Base-by-base conservation (phyloP, 2,797 vertebrate genomes). In the Graptemys geographica region DNA sequence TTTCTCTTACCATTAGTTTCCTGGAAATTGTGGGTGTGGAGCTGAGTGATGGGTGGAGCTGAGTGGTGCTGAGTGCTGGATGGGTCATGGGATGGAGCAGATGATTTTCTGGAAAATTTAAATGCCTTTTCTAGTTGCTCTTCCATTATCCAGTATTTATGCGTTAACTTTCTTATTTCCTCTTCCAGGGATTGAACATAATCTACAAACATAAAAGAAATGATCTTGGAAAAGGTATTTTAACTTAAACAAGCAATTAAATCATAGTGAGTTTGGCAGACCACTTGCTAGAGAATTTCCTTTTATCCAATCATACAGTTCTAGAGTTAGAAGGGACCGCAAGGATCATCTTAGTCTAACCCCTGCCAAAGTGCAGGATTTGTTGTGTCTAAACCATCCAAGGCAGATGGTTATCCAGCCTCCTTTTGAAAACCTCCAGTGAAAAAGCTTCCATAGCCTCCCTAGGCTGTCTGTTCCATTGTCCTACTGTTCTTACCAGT, bases 161-260 rank as follows among this genome's bases (percentile, higher is more conserved):
- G 90, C 93, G 98, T 98, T 69, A 98, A 92, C 41, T 86, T 97
- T 55, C 49, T 85, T 37, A 98, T 94, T 57, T 98, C 98, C 82
- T 98, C 96, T 97, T 98, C 97, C 53, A 98, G 93, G 41, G 96
- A 98, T 41, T 95, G 87, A 79, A 95, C 89, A 76, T 98, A 97
- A 84, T 95, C 98, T 98, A 87, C n/a, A 88, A 52, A 87, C 13
- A 83, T 27, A 83, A 90, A 93, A 41, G 37, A 52, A 8, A 47
- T 53, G 59, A 82, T 81, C 55, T 84, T 10, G 86, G 28, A 52
- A 37, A 56, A 76, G 49, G 19, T 41, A 65, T 25, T 56, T 59
- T 74, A 62, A 10, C 9, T 74, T n/a, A 90, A 85, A n/a, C 28
- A 84, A 81, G 21, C 51, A 84, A 90, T 83, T 89, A 83, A 92